These are phyloP conservation scores for Telenomus remus DNA, from an alignment of 1,140 invertebrate genomes.

Conservation along the genomic window DNA sequence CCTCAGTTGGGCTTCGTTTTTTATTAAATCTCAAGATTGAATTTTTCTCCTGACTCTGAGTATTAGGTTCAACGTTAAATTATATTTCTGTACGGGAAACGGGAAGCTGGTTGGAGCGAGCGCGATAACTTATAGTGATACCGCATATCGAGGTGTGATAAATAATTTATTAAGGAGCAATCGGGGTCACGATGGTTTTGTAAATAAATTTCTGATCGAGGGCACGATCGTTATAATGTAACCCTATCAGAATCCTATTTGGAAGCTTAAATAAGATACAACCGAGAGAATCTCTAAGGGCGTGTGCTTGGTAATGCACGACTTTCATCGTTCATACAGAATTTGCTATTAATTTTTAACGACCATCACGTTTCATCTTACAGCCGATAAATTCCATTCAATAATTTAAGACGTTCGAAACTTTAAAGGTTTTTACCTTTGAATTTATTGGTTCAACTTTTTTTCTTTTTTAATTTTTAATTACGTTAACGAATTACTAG, in stretches of 20 bases:
- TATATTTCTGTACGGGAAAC: not conserved
- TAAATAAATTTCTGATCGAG: slow-evolving; percentile 20
- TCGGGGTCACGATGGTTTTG: slow-evolving; percentile 20
- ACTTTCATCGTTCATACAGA: not conserved
- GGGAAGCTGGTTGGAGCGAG: not conserved
- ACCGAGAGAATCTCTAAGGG: not conserved
- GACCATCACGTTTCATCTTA: not conserved
- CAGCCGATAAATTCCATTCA: no score
- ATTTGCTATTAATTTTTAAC: slow-evolving; percentile 1
- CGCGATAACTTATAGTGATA: slow-evolving; percentile 3
- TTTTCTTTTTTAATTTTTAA: no score
- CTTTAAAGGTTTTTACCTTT: no score
- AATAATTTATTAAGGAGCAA: slow-evolving; percentile 20
- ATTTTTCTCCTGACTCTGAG: not conserved
- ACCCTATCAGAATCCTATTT: slow-evolving; percentile 12
- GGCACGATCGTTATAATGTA: slow-evolving; percentile 10
- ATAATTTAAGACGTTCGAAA: no score
- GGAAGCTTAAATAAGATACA: slow-evolving; percentile 3
- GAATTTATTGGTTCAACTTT: no score
- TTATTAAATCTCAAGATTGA: no score
- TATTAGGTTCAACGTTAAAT: not conserved
- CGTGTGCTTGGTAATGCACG: not conserved
- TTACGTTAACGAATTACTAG: no score
- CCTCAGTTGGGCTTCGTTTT: no score
- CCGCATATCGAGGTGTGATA: slow-evolving; percentile 3